A percentile compares a stretch with the other conserved stretches of the same genome.
phyloP scores from a whole-genome alignment of 2,888 invertebrate genomes.

The Heliconius cydno region DNA sequence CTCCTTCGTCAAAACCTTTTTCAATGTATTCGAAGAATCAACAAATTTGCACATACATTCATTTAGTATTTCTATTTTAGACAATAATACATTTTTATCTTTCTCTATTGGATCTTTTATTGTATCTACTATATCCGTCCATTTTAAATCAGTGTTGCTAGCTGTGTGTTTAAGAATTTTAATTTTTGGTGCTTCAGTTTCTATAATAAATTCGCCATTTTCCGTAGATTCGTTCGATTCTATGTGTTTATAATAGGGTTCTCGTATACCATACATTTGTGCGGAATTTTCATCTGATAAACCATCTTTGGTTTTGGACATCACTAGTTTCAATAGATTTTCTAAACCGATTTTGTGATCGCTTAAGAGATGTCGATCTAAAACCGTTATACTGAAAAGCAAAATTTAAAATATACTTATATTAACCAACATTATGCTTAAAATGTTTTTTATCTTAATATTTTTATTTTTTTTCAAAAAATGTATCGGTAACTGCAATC shows the following conservation, averaged over 20 bases:
- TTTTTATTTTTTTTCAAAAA: no score
- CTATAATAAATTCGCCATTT: constrained; percentile 71
- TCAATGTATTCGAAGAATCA: constrained; percentile 70
- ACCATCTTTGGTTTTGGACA: constrained; percentile 74
- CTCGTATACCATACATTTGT: constrained; percentile 55
- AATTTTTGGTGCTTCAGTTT: constrained; percentile 68
- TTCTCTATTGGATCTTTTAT: constrained; percentile 57
- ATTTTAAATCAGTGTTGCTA: constrained; percentile 66
- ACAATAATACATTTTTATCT: constrained; percentile 60
- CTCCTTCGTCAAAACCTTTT: constrained; percentile 67
- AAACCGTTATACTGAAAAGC: constrained; percentile 69
- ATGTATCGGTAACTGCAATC: no score
- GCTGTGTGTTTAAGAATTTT: constrained; percentile 68
- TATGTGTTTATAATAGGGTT: constrained; percentile 65
- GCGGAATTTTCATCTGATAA: constrained; percentile 56
- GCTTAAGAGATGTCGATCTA: constrained; percentile 73
- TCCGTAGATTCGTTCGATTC: constrained; percentile 64
- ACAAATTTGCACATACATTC: constrained; percentile 76
- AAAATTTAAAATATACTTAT: neutral
- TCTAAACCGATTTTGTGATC: constrained; percentile 74
- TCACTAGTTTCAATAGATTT: constrained; percentile 69
- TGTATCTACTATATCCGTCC: constrained; percentile 60
- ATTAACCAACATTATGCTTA: neutral
- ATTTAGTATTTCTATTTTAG: constrained; percentile 70
- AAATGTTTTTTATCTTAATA: no score